Base-by-base conservation (phyloP, 2,888 invertebrate genomes). In the Diplazon laetatorius region DNA sequence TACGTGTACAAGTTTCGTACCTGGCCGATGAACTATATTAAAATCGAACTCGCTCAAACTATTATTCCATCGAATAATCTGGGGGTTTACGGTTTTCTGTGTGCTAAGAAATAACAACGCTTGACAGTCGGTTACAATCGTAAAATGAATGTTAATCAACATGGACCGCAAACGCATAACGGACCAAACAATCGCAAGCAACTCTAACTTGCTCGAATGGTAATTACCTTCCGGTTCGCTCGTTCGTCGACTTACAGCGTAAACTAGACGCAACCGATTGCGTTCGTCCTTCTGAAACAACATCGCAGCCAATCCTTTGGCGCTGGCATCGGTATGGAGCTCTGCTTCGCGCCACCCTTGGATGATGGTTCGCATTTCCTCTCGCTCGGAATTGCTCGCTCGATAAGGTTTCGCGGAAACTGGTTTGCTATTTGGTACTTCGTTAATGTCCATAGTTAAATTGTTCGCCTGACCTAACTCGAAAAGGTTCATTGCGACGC, bases 71-170 rank as follows among this genome's bases (percentile, higher is more conserved):
- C 63, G 44, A 1, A 59, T 37, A 1, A 70, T 16, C 10, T 63
- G 55, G 8, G 60, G 69, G 16, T 52, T 60, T 0, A 30, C 35
- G 0, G 66, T 66, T 12, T 30, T 22, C 44, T 76, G 39, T 0
- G 78, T 52, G 16, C 81, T 83, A 2, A 85, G 25, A 9, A 83
- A 80, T 4, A 84, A 39, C 2, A 86, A 35, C 8, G 85, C 83
- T 30, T 84, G 82, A 42, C 82, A 86, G 65, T 85, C 86, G 0
- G 83, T 84, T 0, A 84, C 63, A 1, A 87, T 68, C 6, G 74
- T 83, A 57, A 85, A 84, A 1, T 22, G 10, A 1, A 73, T 44
- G 5, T 60, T 57, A 0, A 62, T 12, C 0, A 77, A 18, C 4
- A 62, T 12, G 4, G 30, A 35, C 1, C 55, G 66, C 12, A 72